Percentiles rank a stretch among this genome's conserved stretches.
phyloP scores from a whole-genome alignment of 2,113 vertebrate genomes.

The Scomber japonicus region DNA sequence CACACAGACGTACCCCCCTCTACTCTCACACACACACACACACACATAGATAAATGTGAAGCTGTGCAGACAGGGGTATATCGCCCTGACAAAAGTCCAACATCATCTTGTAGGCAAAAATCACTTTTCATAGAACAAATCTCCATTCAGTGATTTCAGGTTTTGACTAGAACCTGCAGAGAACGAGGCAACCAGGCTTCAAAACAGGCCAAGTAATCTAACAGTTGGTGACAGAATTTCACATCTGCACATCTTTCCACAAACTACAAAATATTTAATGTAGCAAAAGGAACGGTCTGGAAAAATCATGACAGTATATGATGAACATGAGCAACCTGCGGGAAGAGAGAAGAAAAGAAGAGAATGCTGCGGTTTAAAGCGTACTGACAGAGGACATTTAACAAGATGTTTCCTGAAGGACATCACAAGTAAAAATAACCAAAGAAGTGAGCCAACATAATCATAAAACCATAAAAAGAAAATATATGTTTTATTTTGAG shows the following conservation, averaged over 20 bases:
- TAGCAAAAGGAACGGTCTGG: slow-evolving; percentile 41
- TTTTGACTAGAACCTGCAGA: slow-evolving; percentile 72
- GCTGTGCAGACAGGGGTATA: slow-evolving; percentile 67
- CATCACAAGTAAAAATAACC: slow-evolving; percentile 1
- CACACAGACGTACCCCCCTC: slow-evolving; percentile 61
- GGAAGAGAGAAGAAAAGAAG: slow-evolving; percentile 11
- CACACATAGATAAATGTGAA: slow-evolving; percentile 64
- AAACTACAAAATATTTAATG: slow-evolving; percentile 61
- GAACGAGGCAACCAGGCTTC: slow-evolving; percentile 36
- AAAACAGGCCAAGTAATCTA: slow-evolving; percentile 50
- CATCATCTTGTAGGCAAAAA: slow-evolving; percentile 68
- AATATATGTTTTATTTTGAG: no score
- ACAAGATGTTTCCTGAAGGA: slow-evolving; percentile 10
- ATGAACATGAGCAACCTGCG: slow-evolving; percentile 41
- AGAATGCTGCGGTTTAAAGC: slow-evolving; percentile 2
- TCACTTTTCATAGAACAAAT: slow-evolving; percentile 66
- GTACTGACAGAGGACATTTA: slow-evolving; percentile 23
- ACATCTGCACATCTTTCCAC: slow-evolving; percentile 45
- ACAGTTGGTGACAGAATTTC: slow-evolving; percentile 59
- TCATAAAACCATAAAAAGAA: background rate
- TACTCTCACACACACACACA: slow-evolving; percentile 33
- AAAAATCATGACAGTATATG: slow-evolving; percentile 42
- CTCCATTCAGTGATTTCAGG: slow-evolving; percentile 52
- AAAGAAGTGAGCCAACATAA: background rate
- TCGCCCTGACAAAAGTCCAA: slow-evolving; percentile 73